Evolutionary conservation across 2,888 invertebrate genomes (phyloP).

Genomic region (Orgyia antiqua): DNA sequence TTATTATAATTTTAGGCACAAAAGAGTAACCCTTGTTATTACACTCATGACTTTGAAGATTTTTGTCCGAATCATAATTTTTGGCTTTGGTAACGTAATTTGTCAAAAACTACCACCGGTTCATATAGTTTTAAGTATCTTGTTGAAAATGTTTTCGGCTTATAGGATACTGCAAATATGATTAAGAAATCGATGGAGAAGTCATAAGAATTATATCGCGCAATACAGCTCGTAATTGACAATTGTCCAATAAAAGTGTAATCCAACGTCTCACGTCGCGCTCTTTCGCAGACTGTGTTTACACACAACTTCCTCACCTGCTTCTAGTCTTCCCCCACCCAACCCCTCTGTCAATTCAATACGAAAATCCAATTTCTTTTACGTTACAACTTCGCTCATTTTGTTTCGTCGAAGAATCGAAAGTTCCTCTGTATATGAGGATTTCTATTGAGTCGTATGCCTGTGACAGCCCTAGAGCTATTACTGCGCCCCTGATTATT

Average conservation of each 20-base stretch:
- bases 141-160: too few species aligned
- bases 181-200: too few species aligned
- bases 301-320: slow-evolving; percentile 42
- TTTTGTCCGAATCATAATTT: too few species aligned
- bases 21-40: too few species aligned
- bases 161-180: too few species aligned
- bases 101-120: too few species aligned
- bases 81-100: too few species aligned
- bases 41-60: too few species aligned
- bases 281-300: slow-evolving; percentile 52
- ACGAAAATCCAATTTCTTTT: slow-evolving; percentile 69
- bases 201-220: too few species aligned
- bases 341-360: slow-evolving; percentile 55
- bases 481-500: slow-evolving; percentile 44
- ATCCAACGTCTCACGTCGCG: slow-evolving; percentile 15
- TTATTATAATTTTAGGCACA: too few species aligned
- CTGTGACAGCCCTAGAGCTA: slow-evolving; percentile 45
- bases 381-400: slow-evolving; percentile 63
- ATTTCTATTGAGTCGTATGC: slow-evolving; percentile 49
- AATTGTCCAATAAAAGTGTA: slow-evolving; percentile 29
- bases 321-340: slow-evolving; percentile 24
- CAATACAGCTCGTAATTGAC: slow-evolving; percentile 14
- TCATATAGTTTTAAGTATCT: too few species aligned
- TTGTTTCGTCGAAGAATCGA: slow-evolving; percentile 50
- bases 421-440: slow-evolving; percentile 45